These are phyloP conservation scores for Ophion costatus DNA, from an alignment of 2,888 invertebrate species.

Conservation along the genomic window DNA sequence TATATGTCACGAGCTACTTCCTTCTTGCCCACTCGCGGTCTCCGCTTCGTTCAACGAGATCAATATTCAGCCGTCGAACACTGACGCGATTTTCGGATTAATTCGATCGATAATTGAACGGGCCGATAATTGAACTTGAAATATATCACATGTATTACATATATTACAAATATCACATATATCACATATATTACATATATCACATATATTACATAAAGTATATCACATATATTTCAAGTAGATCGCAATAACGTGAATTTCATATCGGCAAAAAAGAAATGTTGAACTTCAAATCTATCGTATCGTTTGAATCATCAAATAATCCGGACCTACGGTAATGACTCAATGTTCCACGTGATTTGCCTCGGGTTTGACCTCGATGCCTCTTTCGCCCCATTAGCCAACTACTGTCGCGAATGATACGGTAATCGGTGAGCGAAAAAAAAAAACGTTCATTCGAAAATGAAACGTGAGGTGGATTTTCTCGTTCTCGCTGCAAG, in stretches of 20 bases:
- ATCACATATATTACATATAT: too few species aligned
- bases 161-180: too few species aligned
- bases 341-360: background rate
- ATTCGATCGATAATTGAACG: background rate
- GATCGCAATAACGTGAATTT: too few species aligned
- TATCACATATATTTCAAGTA: too few species aligned
- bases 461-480: background rate
- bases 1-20: conserved; percentile 12
- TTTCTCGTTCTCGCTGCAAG: conserved; percentile 7
- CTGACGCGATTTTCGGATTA: background rate
- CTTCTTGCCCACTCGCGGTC: background rate
- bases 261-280: background rate
- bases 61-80: too few species aligned
- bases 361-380: background rate
- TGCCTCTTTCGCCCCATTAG: background rate
- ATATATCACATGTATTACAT: too few species aligned
- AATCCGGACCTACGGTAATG: background rate
- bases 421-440: background rate
- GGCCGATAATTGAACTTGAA: too few species aligned
- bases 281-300: background rate
- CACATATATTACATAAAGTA: too few species aligned
- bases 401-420: conserved; percentile 10
- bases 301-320: background rate
- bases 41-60: background rate
- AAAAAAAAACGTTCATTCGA: background rate